Conservation (phyloP, 2,113 vertebrate genomes). For the Apodemus speciosus region DNA sequence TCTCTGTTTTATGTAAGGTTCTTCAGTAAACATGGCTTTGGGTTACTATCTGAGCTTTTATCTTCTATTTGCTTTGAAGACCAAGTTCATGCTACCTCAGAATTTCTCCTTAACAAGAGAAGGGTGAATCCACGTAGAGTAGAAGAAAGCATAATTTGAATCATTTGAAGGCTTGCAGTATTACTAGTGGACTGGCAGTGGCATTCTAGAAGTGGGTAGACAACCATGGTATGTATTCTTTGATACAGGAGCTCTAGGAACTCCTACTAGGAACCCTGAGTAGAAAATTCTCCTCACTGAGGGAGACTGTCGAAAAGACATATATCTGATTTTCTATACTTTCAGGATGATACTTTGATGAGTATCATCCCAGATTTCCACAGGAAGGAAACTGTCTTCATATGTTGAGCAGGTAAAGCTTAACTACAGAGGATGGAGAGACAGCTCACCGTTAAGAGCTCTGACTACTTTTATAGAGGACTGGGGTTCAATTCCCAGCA, state of each 20-base stretch:
- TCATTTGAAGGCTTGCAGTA: background rate
- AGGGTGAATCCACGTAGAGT: background rate
- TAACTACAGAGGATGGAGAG: background rate
- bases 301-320: background rate
- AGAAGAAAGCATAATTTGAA: background rate
- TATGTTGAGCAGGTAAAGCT: background rate
- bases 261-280: background rate
- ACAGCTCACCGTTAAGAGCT: background rate
- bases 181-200: background rate
- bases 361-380: background rate
- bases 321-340: background rate
- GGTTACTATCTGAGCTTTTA: constrained; percentile 6
- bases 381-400: background rate
- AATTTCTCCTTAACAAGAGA: background rate
- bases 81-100: background rate
- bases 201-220: background rate
- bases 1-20: background rate
- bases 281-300: background rate
- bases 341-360: background rate
- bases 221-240: background rate
- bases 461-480: background rate
- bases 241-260: background rate
- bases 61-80: constrained; percentile 13
- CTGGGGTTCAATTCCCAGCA: background rate
- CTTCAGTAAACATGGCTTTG: constrained; percentile 11